These are phyloP conservation scores for Eurosta solidaginis DNA, from an alignment of 1,140 invertebrate genomes.

Conservation along the genomic window DNA sequence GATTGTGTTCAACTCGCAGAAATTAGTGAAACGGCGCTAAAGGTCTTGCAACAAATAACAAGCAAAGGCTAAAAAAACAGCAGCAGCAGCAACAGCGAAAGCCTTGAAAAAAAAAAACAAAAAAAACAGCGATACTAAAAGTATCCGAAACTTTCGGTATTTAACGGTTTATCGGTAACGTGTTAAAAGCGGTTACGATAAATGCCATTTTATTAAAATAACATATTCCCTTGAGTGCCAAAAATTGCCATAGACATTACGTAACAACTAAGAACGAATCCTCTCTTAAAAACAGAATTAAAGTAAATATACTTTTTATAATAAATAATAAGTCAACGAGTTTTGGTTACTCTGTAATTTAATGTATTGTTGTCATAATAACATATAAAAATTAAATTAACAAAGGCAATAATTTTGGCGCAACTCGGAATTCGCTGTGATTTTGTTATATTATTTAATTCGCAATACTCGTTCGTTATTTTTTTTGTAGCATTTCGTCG, in stretches of 20 bases:
- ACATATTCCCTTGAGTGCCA: neutral
- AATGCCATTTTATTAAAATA: neutral
- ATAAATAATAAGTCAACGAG: too few species aligned
- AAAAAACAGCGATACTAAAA: neutral
- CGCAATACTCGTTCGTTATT: conserved; percentile 6
- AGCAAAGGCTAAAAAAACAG: conserved; percentile 15
- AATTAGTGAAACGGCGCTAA: conserved; percentile 83
- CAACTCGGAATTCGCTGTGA: conserved; percentile 22
- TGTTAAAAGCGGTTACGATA: neutral
- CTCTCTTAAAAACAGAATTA: neutral
- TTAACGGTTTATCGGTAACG: neutral
- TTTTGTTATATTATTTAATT: conserved; percentile 16
- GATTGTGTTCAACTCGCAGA: conserved; percentile 87
- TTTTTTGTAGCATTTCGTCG: neutral
- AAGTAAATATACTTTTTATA: neutral
- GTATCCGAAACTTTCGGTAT: neutral
- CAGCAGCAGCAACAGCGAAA: conserved; percentile 19
- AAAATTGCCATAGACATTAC: conserved; percentile 3
- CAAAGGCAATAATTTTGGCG: neutral
- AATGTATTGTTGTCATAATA: too few species aligned
- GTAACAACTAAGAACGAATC: neutral
- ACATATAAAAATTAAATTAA: neutral
- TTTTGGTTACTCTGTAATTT: too few species aligned
- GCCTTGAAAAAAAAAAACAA: neutral
- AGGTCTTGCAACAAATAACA: neutral